phyloP scores from a whole-genome alignment of 1,140 invertebrate species.

The Mamestra configurata region DNA sequence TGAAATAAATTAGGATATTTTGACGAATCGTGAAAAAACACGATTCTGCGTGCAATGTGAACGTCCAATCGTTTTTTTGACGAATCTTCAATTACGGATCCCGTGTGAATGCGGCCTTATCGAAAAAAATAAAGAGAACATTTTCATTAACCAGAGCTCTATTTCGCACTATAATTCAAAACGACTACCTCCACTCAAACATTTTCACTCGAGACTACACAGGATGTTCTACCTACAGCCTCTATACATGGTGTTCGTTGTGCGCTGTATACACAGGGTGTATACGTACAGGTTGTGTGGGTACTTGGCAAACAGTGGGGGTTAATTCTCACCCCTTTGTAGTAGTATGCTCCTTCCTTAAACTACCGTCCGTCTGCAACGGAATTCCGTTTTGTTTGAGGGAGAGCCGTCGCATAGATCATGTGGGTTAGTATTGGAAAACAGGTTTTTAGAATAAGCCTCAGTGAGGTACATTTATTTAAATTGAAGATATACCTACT shows the following conservation, averaged over 20 bases:
- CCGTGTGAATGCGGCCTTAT: too few species aligned
- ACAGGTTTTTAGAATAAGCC: too few species aligned
- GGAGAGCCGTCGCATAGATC: slow-evolving; percentile 7
- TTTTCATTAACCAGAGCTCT: too few species aligned
- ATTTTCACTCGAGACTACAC: slow-evolving; percentile 14
- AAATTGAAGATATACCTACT: too few species aligned
- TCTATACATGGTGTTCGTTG: slow-evolving; percentile 15
- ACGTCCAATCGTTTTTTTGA: too few species aligned
- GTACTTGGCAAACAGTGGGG: slow-evolving; percentile 44
- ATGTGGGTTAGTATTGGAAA: neutral
- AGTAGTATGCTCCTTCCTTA: slow-evolving; percentile 20
- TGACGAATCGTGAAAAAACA: too few species aligned
- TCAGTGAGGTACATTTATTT: neutral
- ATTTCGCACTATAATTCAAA: too few species aligned
- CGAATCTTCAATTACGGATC: too few species aligned
- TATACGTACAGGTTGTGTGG: slow-evolving; percentile 5
- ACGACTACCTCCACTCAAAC: neutral
- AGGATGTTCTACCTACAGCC: neutral
- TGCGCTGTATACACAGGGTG: slow-evolving; percentile 9
- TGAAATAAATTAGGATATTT: too few species aligned
- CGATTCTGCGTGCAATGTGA: too few species aligned
- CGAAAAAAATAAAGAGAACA: too few species aligned
- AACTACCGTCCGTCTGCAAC: slow-evolving; percentile 48
- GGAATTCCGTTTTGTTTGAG: slow-evolving; percentile 52
- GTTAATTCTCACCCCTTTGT: slow-evolving; percentile 50